These are phyloP conservation scores for Falco naumanni DNA, from an alignment of 2,797 vertebrate species.

Conservation along the genomic window DNA sequence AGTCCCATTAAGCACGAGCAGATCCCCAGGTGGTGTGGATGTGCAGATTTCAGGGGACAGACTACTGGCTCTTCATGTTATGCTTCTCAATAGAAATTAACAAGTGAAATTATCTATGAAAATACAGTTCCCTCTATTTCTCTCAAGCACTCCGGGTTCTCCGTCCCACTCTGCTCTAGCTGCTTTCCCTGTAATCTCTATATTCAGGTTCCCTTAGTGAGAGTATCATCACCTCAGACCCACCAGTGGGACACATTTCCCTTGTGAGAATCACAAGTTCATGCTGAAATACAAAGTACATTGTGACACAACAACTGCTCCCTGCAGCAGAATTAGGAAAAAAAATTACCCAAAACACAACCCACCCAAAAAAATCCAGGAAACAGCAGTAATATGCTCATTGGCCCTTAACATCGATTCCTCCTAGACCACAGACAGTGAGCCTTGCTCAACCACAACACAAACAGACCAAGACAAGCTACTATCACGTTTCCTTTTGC, in stretches of 20 bases:
- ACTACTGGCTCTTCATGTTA: not conserved
- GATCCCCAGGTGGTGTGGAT: not conserved
- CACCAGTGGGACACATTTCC: not conserved
- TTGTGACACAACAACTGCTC: not conserved
- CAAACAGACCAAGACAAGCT: not conserved
- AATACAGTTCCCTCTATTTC: not conserved
- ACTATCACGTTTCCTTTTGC: not conserved
- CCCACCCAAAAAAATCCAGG: not conserved
- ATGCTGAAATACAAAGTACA: not conserved
- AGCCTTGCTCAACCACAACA: not conserved
- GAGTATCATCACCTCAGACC: not conserved
- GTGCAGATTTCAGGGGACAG: not conserved
- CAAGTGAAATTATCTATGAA: not conserved
- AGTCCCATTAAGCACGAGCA: not conserved
- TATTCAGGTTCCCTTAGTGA: fast-evolving
- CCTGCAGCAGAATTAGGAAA: not conserved
- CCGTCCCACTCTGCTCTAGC: not conserved
- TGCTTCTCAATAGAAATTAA: not conserved
- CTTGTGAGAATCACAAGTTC: not conserved
- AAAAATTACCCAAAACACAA: not conserved
- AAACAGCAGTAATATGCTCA: not conserved
- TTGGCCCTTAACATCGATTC: not conserved
- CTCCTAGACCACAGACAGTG: not conserved
- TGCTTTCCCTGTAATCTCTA: not conserved
- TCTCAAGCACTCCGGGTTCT: not conserved